Conservation (phyloP, 2,797 vertebrate species). For the Siniperca obscura region DNA sequence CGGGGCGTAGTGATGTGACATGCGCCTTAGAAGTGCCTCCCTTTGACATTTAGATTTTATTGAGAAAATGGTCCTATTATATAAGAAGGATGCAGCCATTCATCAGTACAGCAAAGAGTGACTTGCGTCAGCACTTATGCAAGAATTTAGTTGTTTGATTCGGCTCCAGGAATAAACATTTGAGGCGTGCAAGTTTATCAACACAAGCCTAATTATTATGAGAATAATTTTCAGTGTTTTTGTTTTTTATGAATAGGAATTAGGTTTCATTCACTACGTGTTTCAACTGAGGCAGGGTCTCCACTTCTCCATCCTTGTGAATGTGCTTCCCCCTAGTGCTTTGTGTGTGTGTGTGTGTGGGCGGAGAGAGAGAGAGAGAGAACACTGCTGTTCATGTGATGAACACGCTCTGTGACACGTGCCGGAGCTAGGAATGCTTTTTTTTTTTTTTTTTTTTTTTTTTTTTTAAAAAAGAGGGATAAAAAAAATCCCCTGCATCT, state of each 20-base stretch:
- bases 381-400: conserved; percentile 75
- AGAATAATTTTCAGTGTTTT: neutral
- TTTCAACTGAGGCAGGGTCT: conserved; percentile 59
- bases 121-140: conserved; percentile 49
- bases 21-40: conserved; percentile 1
- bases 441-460: conserved; percentile 76
- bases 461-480: conserved; percentile 72
- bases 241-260: conserved; percentile 65
- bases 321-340: conserved; percentile 72
- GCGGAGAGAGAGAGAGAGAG: conserved; percentile 30
- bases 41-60: conserved; percentile 58
- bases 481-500: conserved; percentile 50
- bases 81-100: conserved; percentile 67
- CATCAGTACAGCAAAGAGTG: conserved; percentile 40
- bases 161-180: conserved; percentile 22
- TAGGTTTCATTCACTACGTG: conserved; percentile 68
- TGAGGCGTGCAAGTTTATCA: neutral
- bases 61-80: conserved; percentile 64
- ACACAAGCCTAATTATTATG: neutral
- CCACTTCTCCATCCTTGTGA: conserved; percentile 67
- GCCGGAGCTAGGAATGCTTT: conserved; percentile 76
- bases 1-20: conserved; percentile 21
- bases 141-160: conserved; percentile 40
- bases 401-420: conserved; percentile 81
- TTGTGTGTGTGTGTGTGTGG: conserved; percentile 46